Base-by-base conservation (phyloP, 2,888 invertebrate genomes). In the Sympetrum striolatum region DNA sequence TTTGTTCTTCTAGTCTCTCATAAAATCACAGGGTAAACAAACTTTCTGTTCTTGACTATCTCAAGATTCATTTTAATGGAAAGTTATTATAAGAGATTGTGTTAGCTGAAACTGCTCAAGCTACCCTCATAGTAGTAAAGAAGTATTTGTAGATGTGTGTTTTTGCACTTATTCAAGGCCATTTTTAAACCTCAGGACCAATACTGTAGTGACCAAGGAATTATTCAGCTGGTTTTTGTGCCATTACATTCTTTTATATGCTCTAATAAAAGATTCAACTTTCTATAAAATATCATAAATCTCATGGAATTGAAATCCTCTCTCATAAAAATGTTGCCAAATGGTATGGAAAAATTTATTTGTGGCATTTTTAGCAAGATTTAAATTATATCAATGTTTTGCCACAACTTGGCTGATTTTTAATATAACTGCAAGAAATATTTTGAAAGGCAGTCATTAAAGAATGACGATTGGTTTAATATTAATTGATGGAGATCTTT, bases 101-200 rank as follows among this genome's bases (percentile, higher is more conserved):
- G n/a, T 86, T 35, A 35, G 48, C 4, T 3, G 48, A 37, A 37
- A 80, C 10, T 44, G 39, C 58, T 58, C 37, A 60, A 31, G 37
- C 60, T 60, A 25, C 60, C 22, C 12, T 35, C 18, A 37, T 12
- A 15, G 18, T 81, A 81, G 48, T 31, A 60, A 37, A 80, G 35
- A 60, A 37, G 37, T 64, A 86, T 35, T 15, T 22, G 58, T 60
- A 86, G 58, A 22, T 18, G 37, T 35, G 35, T 86, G 80, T 86
- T 60, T 60, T 37, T 86, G 48, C 58, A 39, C 86, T 22, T 60
- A 48, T 60, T n/a, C 60, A 64, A 60, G 60, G 60, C 37, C 58
- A 37, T 86, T 37, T 60, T 39, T 58, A 35, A 58, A 39, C 58
- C 64, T 86, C 86, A 86, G 86, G 86, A 86, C 86, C 86, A 86